Percentiles rank a stretch among this genome's conserved stretches.
Evolutionary conservation across 2,888 invertebrate genomes (phyloP).

Genomic region (Leptinotarsa rubiginosa): DNA sequence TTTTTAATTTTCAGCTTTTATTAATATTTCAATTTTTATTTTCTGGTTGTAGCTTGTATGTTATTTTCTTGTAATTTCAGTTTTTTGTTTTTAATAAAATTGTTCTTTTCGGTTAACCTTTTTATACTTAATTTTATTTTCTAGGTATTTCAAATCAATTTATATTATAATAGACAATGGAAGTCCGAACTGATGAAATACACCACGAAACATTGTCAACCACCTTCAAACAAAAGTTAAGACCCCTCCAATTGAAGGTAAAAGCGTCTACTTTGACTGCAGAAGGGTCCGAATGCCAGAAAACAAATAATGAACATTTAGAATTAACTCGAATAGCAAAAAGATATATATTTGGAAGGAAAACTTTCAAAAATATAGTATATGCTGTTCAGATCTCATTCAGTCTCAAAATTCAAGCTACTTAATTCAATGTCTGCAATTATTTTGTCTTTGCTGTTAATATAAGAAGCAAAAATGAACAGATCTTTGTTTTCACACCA

Average conservation of each 20-base stretch:
- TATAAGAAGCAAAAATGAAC: slow-evolving; percentile 35
- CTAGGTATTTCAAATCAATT: too few relatives aligned
- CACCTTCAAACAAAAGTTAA: slow-evolving; percentile 32
- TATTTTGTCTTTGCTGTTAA: slow-evolving; percentile 26
- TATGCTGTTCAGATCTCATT: slow-evolving; percentile 2
- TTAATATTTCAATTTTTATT: too few relatives aligned
- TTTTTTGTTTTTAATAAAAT: too few relatives aligned
- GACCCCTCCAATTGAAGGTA: slow-evolving; percentile 20
- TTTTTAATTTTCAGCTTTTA: too few relatives aligned
- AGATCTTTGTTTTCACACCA: slow-evolving; percentile 36
- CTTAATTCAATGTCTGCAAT: slow-evolving; percentile 26
- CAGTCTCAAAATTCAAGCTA: slow-evolving; percentile 14
- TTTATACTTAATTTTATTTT: too few relatives aligned
- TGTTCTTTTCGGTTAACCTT: too few relatives aligned
- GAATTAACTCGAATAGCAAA: slow-evolving; percentile 30
- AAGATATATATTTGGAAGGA: slow-evolving; percentile 29
- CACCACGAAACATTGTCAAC: too few relatives aligned
- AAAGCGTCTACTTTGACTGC: slow-evolving; percentile 27
- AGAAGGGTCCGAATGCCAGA: slow-evolving; percentile 25
- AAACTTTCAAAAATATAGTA: not conserved
- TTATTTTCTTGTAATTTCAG: too few relatives aligned
- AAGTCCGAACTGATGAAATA: too few relatives aligned
- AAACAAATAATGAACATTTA: slow-evolving; percentile 33
- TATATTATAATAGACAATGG: too few relatives aligned
- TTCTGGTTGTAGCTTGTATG: too few relatives aligned